These are phyloP conservation scores for Vombatus ursinus DNA, from an alignment of 2,113 vertebrate species.

Conservation along the genomic window DNA sequence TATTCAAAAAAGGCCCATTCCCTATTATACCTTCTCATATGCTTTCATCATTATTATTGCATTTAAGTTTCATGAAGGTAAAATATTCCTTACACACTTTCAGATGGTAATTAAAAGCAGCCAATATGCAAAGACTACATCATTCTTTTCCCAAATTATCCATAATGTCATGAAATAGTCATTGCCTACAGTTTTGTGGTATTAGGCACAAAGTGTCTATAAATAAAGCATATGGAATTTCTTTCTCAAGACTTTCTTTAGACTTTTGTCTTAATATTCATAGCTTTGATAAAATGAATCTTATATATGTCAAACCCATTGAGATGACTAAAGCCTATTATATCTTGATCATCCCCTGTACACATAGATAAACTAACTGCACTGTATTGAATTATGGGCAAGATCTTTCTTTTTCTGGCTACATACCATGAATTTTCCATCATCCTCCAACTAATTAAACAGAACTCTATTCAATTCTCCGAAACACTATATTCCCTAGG, in stretches of 20 bases:
- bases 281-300: not conserved
- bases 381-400: conserved; percentile 1
- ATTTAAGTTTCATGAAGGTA: conserved; percentile 22
- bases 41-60: not conserved
- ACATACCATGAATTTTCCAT: not conserved
- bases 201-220: not conserved
- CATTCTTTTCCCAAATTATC: not conserved
- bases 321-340: conserved; percentile 12
- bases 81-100: not conserved
- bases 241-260: not conserved
- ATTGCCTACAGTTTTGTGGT: not conserved
- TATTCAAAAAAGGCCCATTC: not conserved
- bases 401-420: not conserved
- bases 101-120: not conserved
- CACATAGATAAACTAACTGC: not conserved
- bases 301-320: conserved; percentile 12
- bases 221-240: not conserved
- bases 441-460: not conserved
- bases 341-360: conserved; percentile 18
- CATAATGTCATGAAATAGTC: not conserved
- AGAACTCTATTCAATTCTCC: not conserved
- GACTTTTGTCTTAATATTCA: conserved; percentile 27
- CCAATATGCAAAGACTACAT: not conserved
- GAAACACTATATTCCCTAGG: not conserved
- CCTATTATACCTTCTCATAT: not conserved